phyloP scores from a whole-genome alignment of 1,140 invertebrate genomes.

The Lasaia peninsularis region DNA sequence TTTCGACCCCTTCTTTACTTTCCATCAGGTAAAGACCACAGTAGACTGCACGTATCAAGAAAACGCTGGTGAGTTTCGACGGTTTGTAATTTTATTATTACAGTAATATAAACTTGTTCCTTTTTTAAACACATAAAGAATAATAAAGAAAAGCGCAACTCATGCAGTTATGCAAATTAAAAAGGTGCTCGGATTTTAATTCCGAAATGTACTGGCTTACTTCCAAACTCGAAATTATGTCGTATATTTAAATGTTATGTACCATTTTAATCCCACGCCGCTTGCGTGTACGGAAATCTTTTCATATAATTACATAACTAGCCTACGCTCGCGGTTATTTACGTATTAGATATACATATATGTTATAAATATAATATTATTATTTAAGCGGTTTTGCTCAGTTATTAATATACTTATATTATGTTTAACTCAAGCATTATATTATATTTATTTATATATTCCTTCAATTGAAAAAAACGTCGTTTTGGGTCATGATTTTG shows the following conservation, averaged over 20 bases:
- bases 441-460: no score
- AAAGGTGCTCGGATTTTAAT: constrained; percentile 14
- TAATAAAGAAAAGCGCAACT: neutral
- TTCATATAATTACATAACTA: neutral
- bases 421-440: no score
- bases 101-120: neutral
- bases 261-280: neutral
- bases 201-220: constrained; percentile 13
- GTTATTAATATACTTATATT: no score
- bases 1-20: no score
- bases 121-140: constrained; percentile 1
- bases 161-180: constrained; percentile 15
- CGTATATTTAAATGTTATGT: constrained; percentile 9
- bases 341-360: no score
- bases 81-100: neutral
- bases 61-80: no score
- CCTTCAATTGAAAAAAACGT: no score
- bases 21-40: no score
- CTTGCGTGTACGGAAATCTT: neutral
- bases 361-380: no score
- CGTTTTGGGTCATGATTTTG: no score
- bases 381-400: no score
- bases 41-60: no score
- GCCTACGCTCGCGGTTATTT: neutral
- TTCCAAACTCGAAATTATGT: constrained; percentile 12